Percentiles rank a stretch among this genome's conserved stretches.
Evolutionary conservation across 92 coral and sea anemone genomes (phyloP).

Genomic region (Phenganax stokvisi): DNA sequence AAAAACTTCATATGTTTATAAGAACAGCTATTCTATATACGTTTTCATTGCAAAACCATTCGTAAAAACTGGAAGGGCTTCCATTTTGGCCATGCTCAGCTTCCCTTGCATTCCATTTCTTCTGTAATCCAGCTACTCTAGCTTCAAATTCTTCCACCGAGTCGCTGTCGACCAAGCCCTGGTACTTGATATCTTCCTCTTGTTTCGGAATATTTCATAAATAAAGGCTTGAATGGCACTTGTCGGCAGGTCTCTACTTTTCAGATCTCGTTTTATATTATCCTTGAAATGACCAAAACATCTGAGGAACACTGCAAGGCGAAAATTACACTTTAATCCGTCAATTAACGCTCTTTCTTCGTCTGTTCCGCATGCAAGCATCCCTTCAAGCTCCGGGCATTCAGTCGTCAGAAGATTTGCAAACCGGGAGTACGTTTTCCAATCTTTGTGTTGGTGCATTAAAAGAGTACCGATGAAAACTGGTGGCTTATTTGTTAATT

Average conservation of each 20-base stretch:
- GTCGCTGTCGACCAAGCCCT: constrained; percentile 47
- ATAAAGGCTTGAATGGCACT: constrained; percentile 1
- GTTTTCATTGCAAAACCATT: constrained; percentile 38
- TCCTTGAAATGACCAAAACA: background rate
- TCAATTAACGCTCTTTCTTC: constrained; percentile 31
- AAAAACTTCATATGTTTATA: background rate
- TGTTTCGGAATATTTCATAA: constrained; percentile 51
- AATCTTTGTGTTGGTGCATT: constrained; percentile 28
- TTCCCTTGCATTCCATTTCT: constrained; percentile 40
- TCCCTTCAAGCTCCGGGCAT: background rate
- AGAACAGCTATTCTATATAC: background rate
- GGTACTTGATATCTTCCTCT: constrained; percentile 40
- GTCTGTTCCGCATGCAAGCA: constrained; percentile 10
- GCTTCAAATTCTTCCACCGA: constrained; percentile 45
- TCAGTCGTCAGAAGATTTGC: constrained; percentile 28
- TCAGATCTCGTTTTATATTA: too few relatives aligned
- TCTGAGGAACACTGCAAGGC: background rate
- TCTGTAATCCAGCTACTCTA: constrained; percentile 36
- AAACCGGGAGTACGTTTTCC: constrained; percentile 25
- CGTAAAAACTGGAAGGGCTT: constrained; percentile 13
- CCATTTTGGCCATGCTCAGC: background rate
- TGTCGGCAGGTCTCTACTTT: too few relatives aligned
- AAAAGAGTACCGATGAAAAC: constrained; percentile 50
- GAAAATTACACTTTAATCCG: constrained; percentile 18
- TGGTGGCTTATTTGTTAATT: constrained; percentile 30